Percentiles rank a stretch among this genome's conserved stretches.
Conservation (phyloP, 1,140 invertebrate species). For the Heterodera schachtii region DNA sequence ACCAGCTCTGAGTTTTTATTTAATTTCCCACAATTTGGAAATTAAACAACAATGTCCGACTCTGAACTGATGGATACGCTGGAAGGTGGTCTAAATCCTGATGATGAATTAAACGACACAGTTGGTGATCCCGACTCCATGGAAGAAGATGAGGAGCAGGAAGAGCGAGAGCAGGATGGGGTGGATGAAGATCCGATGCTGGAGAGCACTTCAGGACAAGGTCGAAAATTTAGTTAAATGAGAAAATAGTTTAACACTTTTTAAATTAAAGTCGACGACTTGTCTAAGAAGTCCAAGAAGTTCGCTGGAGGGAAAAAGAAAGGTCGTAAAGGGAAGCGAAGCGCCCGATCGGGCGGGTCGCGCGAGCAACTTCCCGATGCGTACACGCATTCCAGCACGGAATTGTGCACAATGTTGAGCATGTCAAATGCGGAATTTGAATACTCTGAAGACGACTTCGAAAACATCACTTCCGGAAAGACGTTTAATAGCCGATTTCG, state of each 20-base stretch:
- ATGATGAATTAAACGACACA: background rate
- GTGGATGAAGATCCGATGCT: conserved; percentile 11
- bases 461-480: conserved; percentile 48
- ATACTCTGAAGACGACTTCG: conserved; percentile 48
- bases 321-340: conserved; percentile 25
- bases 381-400: conserved; percentile 27
- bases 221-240: background rate
- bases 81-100: background rate
- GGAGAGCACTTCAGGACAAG: background rate
- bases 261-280: background rate
- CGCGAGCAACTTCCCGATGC: conserved; percentile 37
- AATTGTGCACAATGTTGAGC: conserved; percentile 37
- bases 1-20: background rate
- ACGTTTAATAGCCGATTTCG: conserved; percentile 43
- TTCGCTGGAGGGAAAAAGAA: conserved; percentile 25
- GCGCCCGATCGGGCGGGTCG: background rate
- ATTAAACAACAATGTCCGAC: conserved; percentile 8
- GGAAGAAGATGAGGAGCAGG: conserved; percentile 23
- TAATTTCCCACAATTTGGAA: background rate
- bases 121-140: conserved; percentile 16
- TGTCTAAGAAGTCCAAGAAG: conserved; percentile 27
- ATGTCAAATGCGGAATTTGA: conserved; percentile 46
- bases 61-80: conserved; percentile 10
- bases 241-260: background rate
- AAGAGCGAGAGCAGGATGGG: conserved; percentile 16